phyloP scores from a whole-genome alignment of 2,113 vertebrate genomes.

The Phainopepla nitens region DNA sequence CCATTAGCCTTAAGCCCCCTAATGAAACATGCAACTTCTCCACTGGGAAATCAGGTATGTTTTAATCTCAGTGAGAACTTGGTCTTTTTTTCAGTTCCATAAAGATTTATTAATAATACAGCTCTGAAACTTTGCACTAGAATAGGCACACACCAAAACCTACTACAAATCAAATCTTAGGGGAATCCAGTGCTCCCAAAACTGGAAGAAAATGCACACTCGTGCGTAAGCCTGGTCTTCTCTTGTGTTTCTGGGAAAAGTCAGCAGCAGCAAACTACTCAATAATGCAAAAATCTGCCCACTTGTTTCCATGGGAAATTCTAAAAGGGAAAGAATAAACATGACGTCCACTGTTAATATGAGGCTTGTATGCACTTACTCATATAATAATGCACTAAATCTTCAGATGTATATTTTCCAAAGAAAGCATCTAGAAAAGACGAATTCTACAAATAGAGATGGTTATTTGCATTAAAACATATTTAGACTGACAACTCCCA shows the following conservation, averaged over 20 bases:
- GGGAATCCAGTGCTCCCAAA: background rate
- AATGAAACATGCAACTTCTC: background rate
- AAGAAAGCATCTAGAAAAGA: slow-evolving; percentile 7
- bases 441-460: background rate
- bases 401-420: slow-evolving; percentile 11
- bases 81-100: background rate
- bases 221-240: background rate
- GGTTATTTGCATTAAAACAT: slow-evolving; percentile 24
- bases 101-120: slow-evolving; percentile 29
- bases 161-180: background rate
- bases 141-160: slow-evolving; percentile 18
- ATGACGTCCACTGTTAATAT: slow-evolving; percentile 6
- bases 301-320: slow-evolving; percentile 65
- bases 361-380: slow-evolving; percentile 31
- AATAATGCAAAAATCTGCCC: slow-evolving; percentile 43
- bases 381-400: slow-evolving; percentile 30
- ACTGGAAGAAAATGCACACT: background rate
- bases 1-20: background rate
- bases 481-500: slow-evolving; percentile 44
- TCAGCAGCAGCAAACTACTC: background rate
- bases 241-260: background rate
- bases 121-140: slow-evolving; percentile 8
- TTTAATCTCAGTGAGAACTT: slow-evolving; percentile 8
- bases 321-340: slow-evolving; percentile 36
- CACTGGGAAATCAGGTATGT: background rate